phyloP scores from a whole-genome alignment of 2,888 invertebrate species.

The Diaperis boleti region DNA sequence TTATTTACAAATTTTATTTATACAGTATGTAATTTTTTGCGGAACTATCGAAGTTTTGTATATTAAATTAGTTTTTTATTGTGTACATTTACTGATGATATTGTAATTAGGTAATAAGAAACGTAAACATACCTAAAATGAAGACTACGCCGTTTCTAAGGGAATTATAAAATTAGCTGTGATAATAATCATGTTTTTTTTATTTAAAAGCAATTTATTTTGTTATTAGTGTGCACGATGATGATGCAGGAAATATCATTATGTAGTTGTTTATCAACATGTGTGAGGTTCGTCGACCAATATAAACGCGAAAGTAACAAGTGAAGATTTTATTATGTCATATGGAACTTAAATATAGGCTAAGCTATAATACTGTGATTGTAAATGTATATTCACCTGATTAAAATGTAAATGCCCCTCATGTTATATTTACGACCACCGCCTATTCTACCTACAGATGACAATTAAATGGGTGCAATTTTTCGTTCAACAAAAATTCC shows the following conservation, averaged over 20 bases:
- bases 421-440: slow-evolving; percentile 25
- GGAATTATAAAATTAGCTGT: slow-evolving; percentile 58
- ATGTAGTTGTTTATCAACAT: slow-evolving; percentile 6
- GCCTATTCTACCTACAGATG: slow-evolving; percentile 1
- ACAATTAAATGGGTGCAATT: too few species aligned
- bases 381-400: slow-evolving; percentile 30
- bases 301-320: slow-evolving; percentile 17
- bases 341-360: slow-evolving; percentile 26
- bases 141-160: slow-evolving; percentile 32
- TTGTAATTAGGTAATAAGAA: slow-evolving; percentile 38
- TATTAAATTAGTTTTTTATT: slow-evolving; percentile 43
- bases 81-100: slow-evolving; percentile 39
- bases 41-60: slow-evolving; percentile 16
- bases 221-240: slow-evolving; percentile 52
- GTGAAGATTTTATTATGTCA: slow-evolving; percentile 23
- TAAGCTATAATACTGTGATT: slow-evolving; percentile 37
- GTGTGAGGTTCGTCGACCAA: slow-evolving; percentile 12
- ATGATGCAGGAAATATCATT: slow-evolving; percentile 38
- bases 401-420: slow-evolving; percentile 19
- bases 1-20: slow-evolving; percentile 49
- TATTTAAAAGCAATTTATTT: slow-evolving; percentile 52
- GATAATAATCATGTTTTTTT: slow-evolving; percentile 55
- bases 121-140: slow-evolving; percentile 30
- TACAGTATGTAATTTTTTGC: slow-evolving; percentile 37
- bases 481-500: too few species aligned